phyloP scores from a whole-genome alignment of 2,888 invertebrate species.

The Bombylius discolor region DNA sequence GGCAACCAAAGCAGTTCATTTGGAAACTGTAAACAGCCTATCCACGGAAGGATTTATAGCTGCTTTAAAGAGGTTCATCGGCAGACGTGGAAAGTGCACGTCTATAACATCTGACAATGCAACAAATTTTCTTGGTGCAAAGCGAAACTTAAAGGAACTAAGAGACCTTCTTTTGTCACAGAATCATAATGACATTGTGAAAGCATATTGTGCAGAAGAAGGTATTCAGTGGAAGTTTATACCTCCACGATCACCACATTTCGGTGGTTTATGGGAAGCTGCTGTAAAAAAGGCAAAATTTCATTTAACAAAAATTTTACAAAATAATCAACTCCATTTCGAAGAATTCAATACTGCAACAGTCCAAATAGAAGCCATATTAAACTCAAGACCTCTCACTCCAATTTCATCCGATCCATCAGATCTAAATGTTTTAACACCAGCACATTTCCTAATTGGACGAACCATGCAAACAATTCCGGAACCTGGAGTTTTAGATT shows the following conservation, averaged over 20 bases:
- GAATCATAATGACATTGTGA: background rate
- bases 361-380: slow-evolving; percentile 4
- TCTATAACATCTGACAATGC: too few relatives aligned
- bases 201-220: background rate
- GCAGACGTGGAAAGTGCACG: too few relatives aligned
- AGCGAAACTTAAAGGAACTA: too few relatives aligned
- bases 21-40: too few relatives aligned
- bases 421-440: slow-evolving; percentile 8
- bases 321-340: background rate
- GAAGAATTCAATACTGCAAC: slow-evolving; percentile 9
- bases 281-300: slow-evolving; percentile 8
- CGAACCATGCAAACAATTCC: background rate
- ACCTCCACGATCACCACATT: slow-evolving; percentile 2
- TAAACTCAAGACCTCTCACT: slow-evolving; percentile 9
- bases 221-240: too few relatives aligned
- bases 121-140: too few relatives aligned
- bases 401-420: slow-evolving; percentile 4
- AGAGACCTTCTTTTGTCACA: background rate
- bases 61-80: too few relatives aligned
- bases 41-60: too few relatives aligned
- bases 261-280: slow-evolving; percentile 13
- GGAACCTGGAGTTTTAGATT: background rate
- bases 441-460: slow-evolving; percentile 7
- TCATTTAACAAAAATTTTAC: background rate
- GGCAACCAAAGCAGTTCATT: too few relatives aligned